phyloP scores from a whole-genome alignment of 2,797 vertebrate genomes.

The Alauda arvensis region DNA sequence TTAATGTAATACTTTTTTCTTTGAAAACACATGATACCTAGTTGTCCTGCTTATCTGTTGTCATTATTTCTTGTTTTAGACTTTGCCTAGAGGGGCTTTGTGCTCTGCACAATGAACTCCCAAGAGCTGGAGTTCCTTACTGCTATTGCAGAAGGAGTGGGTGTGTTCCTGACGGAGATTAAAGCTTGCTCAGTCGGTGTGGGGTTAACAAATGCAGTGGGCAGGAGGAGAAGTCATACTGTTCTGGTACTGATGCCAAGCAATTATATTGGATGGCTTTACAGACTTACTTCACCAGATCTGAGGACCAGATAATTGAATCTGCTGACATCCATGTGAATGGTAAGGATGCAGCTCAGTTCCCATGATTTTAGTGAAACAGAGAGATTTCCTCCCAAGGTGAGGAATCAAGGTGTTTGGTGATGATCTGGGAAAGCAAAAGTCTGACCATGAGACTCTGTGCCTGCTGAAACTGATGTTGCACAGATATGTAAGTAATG shows the following conservation, averaged over 20 bases:
- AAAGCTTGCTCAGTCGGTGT: neutral
- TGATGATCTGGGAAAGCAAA: neutral
- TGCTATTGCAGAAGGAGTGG: neutral
- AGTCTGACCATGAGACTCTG: neutral
- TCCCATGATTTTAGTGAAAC: neutral
- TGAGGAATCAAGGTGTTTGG: neutral
- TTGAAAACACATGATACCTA: neutral
- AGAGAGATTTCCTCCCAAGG: neutral
- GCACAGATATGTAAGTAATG: neutral
- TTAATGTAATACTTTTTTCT: neutral
- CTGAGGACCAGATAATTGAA: neutral
- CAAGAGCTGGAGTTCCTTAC: neutral
- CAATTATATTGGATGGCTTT: neutral
- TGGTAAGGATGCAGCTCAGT: neutral
- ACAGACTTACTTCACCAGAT: neutral
- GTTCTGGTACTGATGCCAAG: neutral
- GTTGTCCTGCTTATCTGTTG: neutral
- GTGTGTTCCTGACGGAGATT: neutral
- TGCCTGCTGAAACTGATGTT: neutral
- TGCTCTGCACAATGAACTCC: neutral
- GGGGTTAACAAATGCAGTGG: neutral
- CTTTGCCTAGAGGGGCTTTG: neutral
- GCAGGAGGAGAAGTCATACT: neutral
- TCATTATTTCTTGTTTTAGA: neutral
- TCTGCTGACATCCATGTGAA: neutral